Conservation (phyloP, 2,888 invertebrate genomes). For the Mongoloraphidia duomilia region DNA sequence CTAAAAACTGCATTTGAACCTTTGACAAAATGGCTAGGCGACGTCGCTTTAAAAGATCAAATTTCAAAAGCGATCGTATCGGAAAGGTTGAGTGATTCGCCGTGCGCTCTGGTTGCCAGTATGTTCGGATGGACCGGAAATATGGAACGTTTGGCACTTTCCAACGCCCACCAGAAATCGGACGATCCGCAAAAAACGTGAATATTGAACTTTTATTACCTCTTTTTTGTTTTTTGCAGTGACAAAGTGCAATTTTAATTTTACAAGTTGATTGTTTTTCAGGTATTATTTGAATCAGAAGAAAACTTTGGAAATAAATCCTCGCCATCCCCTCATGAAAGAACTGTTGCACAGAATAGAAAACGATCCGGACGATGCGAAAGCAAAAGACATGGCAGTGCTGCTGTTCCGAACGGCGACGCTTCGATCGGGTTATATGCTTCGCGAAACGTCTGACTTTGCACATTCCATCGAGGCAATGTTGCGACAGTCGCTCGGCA, state of each 20-base stretch:
- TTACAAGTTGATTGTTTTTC: conserved; percentile 1
- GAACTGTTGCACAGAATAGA: conserved; percentile 76
- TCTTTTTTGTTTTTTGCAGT: neutral
- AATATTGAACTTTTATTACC: conserved; percentile 2
- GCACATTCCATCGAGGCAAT: conserved; percentile 82
- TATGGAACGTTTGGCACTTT: conserved; percentile 91
- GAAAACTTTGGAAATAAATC: conserved; percentile 95
- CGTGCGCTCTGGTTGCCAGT: conserved; percentile 90
- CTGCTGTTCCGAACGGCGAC: conserved; percentile 90
- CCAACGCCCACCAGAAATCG: conserved; percentile 92
- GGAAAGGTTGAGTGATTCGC: conserved; percentile 78
- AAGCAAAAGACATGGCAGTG: conserved; percentile 68
- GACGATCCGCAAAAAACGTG: conserved; percentile 76
- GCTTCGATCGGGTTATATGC: conserved; percentile 83
- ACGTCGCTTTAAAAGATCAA: conserved; percentile 61
- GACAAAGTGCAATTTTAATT: neutral
- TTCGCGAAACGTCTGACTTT: conserved; percentile 74
- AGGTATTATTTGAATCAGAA: conserved; percentile 80
- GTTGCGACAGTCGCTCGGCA: conserved; percentile 67
- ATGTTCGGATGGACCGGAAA: conserved; percentile 99
- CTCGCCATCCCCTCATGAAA: conserved; percentile 87
- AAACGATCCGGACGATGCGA: conserved; percentile 59
- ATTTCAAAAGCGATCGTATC: conserved; percentile 73
- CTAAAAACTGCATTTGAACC: conserved; percentile 73
- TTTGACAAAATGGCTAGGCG: conserved; percentile 77